Base-by-base conservation (phyloP, 35 echinoderm and acorn worm species). In the Stichopus chloronotus region DNA sequence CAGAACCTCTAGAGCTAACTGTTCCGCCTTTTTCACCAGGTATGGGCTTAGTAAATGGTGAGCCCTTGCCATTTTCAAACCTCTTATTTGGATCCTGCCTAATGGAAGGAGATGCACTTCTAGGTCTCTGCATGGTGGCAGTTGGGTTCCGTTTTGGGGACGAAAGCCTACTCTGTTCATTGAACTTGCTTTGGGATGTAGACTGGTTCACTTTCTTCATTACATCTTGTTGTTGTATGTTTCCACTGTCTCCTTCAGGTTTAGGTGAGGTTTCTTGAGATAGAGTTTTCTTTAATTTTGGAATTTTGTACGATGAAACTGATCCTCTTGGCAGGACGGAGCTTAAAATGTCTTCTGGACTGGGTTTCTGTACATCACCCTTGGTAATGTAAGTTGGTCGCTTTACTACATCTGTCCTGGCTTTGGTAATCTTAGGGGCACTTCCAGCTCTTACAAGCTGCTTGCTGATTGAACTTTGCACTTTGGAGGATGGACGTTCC, bases 251-350 rank as follows among this genome's bases (percentile, higher is more conserved):
- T 57, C 88, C 88, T 7, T 78, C 88, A 30, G 88, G 63, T 59
- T 91, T 91, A n/a, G 88, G 61, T 74, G 71, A 53, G 7, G 88
- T 12, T 24, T 91, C 65, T 88, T 94, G 88, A 14, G 88, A 80
- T 53, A 76, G 13, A 43, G 74, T 56, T 90, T 94, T 94, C 20
- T 79, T 91, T 19, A 94, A 56, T 25, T 94, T 94, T 91, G 93
- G 93, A 72, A 94, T 94, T 55, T 83, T 90, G 25, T 90, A 61
- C 23, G 72, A 81, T 63, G 77, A 53, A n/a, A 94, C 78, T 58
- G 71, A 77, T 16, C 10, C 54, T 43, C 63, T 92, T 7, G 89
- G 79, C 8, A 94, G 59, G 43, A 94, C 79, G 82, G 61, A 76
- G 53, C 78, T 69, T 30, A 83, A 16, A 61, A 90, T 83, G 23